Conservation (phyloP, 2,888 invertebrate genomes). For the Monochamus alternatus region DNA sequence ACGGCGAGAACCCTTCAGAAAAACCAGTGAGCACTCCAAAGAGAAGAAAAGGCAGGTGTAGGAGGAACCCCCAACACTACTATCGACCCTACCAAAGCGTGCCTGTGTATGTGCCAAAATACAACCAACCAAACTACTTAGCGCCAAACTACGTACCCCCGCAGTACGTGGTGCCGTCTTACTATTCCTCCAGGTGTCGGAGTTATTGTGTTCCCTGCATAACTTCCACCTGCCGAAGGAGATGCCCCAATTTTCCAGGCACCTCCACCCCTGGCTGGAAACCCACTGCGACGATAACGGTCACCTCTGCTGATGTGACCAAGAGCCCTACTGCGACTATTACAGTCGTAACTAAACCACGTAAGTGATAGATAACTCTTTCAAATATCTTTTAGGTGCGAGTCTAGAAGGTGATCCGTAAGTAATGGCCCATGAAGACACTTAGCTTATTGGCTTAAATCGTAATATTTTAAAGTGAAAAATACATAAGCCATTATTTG, state of each 20-base stretch:
- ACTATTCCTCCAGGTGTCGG: constrained; percentile 47
- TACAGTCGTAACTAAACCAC: constrained; percentile 4
- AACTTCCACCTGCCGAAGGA: constrained; percentile 54
- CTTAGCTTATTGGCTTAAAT: too few relatives aligned
- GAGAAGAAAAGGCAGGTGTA: constrained; percentile 46
- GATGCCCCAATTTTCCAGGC: constrained; percentile 49
- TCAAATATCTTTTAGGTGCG: too few relatives aligned
- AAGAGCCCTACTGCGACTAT: constrained; percentile 4
- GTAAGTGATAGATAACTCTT: not conserved
- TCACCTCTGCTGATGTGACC: constrained; percentile 6
- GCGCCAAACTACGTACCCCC: constrained; percentile 44
- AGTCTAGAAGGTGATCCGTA: too few relatives aligned
- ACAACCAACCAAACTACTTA: constrained; percentile 29
- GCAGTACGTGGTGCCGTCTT: constrained; percentile 42
- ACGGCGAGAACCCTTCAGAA: not conserved
- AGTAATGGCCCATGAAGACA: too few relatives aligned
- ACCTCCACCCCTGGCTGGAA: constrained; percentile 5
- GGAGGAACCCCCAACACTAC: constrained; percentile 51
- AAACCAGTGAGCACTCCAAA: not conserved
- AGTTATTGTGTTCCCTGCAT: constrained; percentile 56
- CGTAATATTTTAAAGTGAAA: too few relatives aligned
- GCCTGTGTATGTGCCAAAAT: constrained; percentile 43
- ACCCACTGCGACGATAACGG: constrained; percentile 14
- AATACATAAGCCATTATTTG: too few relatives aligned
- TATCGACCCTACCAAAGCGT: constrained; percentile 43